phyloP scores from a whole-genome alignment of 2,888 invertebrate species.

The Dromius quadrimaculatus region DNA sequence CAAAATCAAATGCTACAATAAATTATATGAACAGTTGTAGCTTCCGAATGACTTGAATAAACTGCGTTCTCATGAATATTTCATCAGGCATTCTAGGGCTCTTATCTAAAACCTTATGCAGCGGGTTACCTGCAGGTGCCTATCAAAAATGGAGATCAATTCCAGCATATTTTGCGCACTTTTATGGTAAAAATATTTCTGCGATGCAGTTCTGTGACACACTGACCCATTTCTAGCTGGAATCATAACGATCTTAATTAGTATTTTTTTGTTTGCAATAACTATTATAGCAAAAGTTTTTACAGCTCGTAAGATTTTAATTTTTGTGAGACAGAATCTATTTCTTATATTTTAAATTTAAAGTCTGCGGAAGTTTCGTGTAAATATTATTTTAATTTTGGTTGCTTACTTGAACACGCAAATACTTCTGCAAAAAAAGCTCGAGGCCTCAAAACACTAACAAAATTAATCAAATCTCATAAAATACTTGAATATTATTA shows the following conservation, averaged over 20 bases:
- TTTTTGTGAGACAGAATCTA: conserved; percentile 1
- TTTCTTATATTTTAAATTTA: neutral
- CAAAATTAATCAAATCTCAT: no score
- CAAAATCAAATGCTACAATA: conserved; percentile 9
- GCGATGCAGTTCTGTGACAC: conserved; percentile 1
- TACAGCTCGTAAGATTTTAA: conserved; percentile 12
- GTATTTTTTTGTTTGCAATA: conserved; percentile 21
- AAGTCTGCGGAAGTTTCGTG: neutral
- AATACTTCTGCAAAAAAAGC: no score
- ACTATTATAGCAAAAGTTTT: conserved; percentile 1
- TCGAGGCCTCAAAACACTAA: no score
- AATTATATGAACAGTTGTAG: conserved; percentile 2
- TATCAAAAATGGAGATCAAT: conserved; percentile 47
- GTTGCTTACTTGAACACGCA: neutral
- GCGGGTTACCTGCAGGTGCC: conserved; percentile 24
- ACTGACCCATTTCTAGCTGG: conserved; percentile 2
- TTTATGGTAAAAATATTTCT: conserved; percentile 10
- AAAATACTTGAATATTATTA: no score
- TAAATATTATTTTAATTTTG: conserved; percentile 16
- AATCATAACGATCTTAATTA: conserved; percentile 16
- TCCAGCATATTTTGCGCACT: conserved; percentile 32
- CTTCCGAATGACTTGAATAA: conserved; percentile 30
- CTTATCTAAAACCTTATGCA: conserved; percentile 31
- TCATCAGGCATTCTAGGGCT: conserved; percentile 35
- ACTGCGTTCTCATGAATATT: conserved; percentile 41